Evolutionary conservation across 2,797 vertebrate genomes (phyloP), one percentile per base, ranked within the genome.

Genomic region (Euphonia xanthogaster): DNA sequence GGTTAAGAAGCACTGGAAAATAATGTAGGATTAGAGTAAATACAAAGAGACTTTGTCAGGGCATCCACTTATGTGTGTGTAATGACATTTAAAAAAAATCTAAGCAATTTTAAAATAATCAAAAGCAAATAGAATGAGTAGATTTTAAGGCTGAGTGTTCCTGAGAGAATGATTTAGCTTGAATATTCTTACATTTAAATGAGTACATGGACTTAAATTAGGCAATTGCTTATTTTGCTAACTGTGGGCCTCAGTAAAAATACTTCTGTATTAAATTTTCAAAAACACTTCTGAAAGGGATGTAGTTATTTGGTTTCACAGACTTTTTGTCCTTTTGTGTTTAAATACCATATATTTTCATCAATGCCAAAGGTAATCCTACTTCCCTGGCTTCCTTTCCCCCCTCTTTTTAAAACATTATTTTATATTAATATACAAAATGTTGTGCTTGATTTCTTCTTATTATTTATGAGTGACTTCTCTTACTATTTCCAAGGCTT

Each of bases 371-470:
- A 71, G 24, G 60, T 2, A 67, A 50, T 24, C 9, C 15, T 55
- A 4, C 7, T 45, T 55, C 21, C 12, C 16, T 2, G 0, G 2
- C 3, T 4, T 7, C 2, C 9, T 39, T 63, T 31, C 4, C 5
- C 2, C 0, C 0, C 2, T 22, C 20, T 44, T 39, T 78, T 33
- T 14, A 4, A 65, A 89, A 5, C 6, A 10, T 42, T 57, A 7
- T 61, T 79, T 9, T 63, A 31, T 63, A 35, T 39, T 7, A 5
- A 3, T 23, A 3, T 42, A 17, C 30, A 65, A 51, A 51, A 61
- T 61, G 50, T 17, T 30, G 7, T 31, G 6, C 20, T 85, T 73
- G 15, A 50, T 74, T 91, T 84, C 9, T 57, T 58, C 14, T 63
- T 54, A 22, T 58, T 30, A 80, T 50, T 80, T 80, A n/a, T 76